Percentiles rank a stretch among this genome's conserved stretches.
Evolutionary conservation across 2,113 vertebrate genomes (phyloP).

Genomic region (Stomatorhinus ivindoensis): DNA sequence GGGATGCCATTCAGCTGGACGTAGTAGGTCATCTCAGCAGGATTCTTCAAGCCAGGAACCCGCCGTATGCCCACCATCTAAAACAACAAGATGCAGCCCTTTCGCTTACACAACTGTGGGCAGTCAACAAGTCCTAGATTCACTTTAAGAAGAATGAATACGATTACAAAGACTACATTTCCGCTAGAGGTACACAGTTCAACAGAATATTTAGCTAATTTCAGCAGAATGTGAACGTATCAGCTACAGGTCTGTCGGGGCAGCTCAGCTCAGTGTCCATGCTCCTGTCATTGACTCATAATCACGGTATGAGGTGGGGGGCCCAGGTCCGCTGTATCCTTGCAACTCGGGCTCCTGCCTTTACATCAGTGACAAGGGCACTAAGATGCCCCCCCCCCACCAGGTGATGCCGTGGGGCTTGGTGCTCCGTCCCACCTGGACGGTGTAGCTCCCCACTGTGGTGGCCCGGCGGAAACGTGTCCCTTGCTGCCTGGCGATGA

Average conservation of each 20-base stretch:
- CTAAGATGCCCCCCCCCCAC: neutral
- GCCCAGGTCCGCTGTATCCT: neutral
- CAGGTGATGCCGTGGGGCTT: neutral
- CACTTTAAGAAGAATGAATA: neutral
- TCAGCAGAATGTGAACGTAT: neutral
- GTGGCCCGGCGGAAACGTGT: slow-evolving; percentile 78
- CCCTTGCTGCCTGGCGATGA: slow-evolving; percentile 84
- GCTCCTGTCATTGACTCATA: neutral
- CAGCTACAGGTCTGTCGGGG: neutral
- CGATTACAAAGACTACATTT: neutral
- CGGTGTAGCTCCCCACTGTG: slow-evolving; percentile 83
- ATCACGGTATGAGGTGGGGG: neutral
- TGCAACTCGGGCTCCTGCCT: neutral
- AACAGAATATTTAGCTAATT: neutral
- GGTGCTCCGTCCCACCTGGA: slow-evolving; percentile 69
- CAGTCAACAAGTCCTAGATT: neutral
- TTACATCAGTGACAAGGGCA: neutral
- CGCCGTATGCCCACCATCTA: slow-evolving; percentile 94
- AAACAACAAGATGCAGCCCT: slow-evolving; percentile 20
- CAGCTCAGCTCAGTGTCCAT: neutral
- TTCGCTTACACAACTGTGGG: neutral
- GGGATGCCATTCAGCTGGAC: slow-evolving; percentile 76
- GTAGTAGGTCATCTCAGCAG: slow-evolving; percentile 90
- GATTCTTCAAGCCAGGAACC: slow-evolving; percentile 78
- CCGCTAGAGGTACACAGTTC: neutral